Evolutionary conservation across 2,797 vertebrate genomes (phyloP).

Genomic region (Lepilemur septentrionalis): DNA sequence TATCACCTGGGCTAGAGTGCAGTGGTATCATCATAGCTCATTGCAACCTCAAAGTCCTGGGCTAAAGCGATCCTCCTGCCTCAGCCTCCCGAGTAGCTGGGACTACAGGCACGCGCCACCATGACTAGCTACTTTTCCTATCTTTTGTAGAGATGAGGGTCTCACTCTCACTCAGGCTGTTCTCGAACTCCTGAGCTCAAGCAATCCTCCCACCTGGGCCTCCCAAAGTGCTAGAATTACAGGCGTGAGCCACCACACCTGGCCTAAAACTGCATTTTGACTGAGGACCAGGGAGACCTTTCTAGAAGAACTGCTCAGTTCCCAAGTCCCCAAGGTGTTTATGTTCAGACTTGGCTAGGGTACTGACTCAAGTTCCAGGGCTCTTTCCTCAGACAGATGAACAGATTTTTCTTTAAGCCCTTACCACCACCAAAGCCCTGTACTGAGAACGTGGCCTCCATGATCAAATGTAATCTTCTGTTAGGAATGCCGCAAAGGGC

Average conservation of each 20-base stretch:
- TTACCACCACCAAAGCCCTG: accelerated
- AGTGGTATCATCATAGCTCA: not conserved
- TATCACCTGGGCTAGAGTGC: not conserved
- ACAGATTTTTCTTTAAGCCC: not conserved
- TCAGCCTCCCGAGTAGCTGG: not conserved
- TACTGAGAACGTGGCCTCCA: not conserved
- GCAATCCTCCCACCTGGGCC: not conserved
- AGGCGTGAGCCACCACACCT: not conserved
- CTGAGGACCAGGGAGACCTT: not conserved
- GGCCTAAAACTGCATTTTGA: not conserved
- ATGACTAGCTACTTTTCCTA: not conserved
- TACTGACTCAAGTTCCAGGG: not conserved
- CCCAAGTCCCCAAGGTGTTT: not conserved
- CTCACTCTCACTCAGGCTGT: not conserved
- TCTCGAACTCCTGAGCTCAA: not conserved
- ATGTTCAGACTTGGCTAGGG: not conserved
- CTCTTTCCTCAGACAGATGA: not conserved
- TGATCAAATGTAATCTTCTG: not conserved
- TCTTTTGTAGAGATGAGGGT: not conserved
- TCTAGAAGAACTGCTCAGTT: not conserved
- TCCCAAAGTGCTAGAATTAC: not conserved
- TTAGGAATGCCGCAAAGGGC: not conserved
- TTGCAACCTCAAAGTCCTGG: not conserved
- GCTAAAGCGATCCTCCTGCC: not conserved
- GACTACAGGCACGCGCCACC: not conserved